Base-by-base conservation (phyloP, 2,888 invertebrate species). In the Odontocolon sp. region DNA sequence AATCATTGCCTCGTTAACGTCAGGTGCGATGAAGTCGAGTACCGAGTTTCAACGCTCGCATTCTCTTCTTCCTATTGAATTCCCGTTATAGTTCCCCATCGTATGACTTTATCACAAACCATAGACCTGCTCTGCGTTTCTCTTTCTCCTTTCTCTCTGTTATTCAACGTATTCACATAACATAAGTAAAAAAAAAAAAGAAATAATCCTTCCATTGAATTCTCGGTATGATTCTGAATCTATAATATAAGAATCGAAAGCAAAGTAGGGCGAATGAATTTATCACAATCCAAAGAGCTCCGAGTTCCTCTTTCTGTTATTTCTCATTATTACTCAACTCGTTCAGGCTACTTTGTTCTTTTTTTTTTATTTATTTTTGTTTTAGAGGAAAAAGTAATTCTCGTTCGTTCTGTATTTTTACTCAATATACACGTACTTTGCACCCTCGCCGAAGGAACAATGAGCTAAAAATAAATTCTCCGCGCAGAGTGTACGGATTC, bases 1-100 rank as follows among this genome's bases (percentile, higher is more conserved):
- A 66, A 42, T 66, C 31, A 66, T 66, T 54, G 54, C 66, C 54
- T 42, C 54, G 54, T 66, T 42, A 66, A 66, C 54, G 40, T 66
- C 54, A 54, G 54, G 21, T 38, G 31, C n/a, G 40, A 54, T 38
- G 16, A 26, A 11, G 28, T 42, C 28, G 40, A 28, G 52, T 38
- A 8, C 31, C 9, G 16, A 8, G 28, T 4, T 36, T 26, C 18
- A 3, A 33, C 9, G 21, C 38, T 50, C 3, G 26, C 36, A 42
- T 31, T 52, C 28, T 21, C 52, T 21, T 40, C 26, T 40, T 23
- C 26, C 18, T 11, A 23, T 50, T 23, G 23, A 52, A 36, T 50
- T 64, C 50, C 26, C 50, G 38, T 26, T 16, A 36, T 23, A 23
- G 26, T 18, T 64, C 9, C 14, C 28, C 26, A 36, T 50, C 21